A percentile compares a stretch with the other conserved stretches of the same genome.
Evolutionary conservation across 2,888 invertebrate species (phyloP).

Genomic region (Agrenia bidenticulata): DNA sequence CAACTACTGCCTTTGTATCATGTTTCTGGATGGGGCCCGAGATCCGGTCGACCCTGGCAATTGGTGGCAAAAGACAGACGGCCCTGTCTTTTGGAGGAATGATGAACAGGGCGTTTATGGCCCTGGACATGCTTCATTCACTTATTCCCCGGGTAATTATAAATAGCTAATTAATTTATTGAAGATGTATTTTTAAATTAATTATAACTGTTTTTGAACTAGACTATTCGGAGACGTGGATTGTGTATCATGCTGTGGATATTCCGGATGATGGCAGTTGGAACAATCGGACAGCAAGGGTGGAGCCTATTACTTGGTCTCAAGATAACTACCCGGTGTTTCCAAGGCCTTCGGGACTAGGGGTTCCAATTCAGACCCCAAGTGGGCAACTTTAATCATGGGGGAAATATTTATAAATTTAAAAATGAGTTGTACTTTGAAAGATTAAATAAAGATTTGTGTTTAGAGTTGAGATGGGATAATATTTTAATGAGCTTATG

Average conservation of each 20-base stretch:
- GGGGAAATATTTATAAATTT: too few relatives aligned
- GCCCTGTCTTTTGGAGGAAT: conserved; percentile 42
- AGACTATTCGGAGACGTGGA: conserved; percentile 39
- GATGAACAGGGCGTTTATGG: conserved; percentile 40
- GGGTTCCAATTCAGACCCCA: conserved; percentile 12
- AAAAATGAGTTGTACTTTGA: too few relatives aligned
- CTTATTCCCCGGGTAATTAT: conserved; percentile 35
- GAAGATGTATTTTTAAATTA: neutral
- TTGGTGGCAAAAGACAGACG: conserved; percentile 34
- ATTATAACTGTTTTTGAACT: neutral
- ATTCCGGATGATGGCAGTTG: conserved; percentile 21
- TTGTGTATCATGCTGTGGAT: conserved; percentile 34
- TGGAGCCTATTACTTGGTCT: conserved; percentile 33
- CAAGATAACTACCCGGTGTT: conserved; percentile 29
- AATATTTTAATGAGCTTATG: too few relatives aligned
- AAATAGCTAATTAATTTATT: neutral
- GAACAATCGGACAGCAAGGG: conserved; percentile 27
- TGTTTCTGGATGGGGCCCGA: conserved; percentile 29
- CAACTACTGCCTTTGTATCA: conserved; percentile 40
- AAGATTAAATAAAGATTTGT: too few relatives aligned
- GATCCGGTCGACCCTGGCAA: conserved; percentile 41
- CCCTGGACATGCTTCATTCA: conserved; percentile 43
- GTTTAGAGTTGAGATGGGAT: too few relatives aligned
- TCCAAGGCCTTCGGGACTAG: conserved; percentile 33
- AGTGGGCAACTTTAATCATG: conserved; percentile 22